A percentile compares a stretch with the other conserved stretches of the same genome.
Evolutionary conservation across 2,888 invertebrate genomes (phyloP).

Genomic region (Torymus texanus): DNA sequence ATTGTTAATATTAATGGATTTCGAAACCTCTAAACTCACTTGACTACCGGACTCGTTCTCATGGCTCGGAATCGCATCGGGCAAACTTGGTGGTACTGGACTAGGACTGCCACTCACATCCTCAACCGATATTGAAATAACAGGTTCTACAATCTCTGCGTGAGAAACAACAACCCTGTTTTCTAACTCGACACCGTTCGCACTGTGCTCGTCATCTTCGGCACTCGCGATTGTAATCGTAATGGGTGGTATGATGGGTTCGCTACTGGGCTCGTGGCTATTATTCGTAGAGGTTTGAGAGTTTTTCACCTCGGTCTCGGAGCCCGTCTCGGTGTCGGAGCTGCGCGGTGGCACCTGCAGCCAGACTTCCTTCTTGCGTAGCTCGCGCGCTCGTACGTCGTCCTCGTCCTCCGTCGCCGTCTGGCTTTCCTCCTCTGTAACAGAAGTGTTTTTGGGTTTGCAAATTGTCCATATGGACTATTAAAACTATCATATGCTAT

Average conservation of each 20-base stretch:
- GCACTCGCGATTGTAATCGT: not conserved
- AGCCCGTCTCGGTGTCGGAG: conserved; percentile 81
- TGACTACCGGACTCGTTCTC: conserved; percentile 17
- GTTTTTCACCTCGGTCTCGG: conserved; percentile 84
- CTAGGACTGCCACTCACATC: not conserved
- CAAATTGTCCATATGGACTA: not conserved
- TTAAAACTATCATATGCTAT: too few species aligned
- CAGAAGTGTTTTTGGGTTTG: conserved; percentile 58
- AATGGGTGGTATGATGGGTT: not conserved
- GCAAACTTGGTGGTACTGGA: conserved; percentile 34
- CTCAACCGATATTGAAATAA: not conserved
- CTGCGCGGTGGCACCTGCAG: conserved; percentile 80
- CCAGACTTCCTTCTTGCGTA: conserved; percentile 82
- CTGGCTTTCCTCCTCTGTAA: conserved; percentile 80
- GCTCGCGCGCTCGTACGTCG: conserved; percentile 81
- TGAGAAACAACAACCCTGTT: not conserved
- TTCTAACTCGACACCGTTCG: conserved; percentile 9
- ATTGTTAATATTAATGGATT: not conserved
- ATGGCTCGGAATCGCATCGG: conserved; percentile 58
- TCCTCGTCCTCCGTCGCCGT: conserved; percentile 86
- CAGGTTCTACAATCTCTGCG: conserved; percentile 1
- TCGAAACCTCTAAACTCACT: not conserved
- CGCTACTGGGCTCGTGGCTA: conserved; percentile 9
- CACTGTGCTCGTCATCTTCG: not conserved
- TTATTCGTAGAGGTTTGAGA: conserved; percentile 56